Base-by-base conservation (phyloP, 1,140 invertebrate genomes). In the Anastrepha obliqua region DNA sequence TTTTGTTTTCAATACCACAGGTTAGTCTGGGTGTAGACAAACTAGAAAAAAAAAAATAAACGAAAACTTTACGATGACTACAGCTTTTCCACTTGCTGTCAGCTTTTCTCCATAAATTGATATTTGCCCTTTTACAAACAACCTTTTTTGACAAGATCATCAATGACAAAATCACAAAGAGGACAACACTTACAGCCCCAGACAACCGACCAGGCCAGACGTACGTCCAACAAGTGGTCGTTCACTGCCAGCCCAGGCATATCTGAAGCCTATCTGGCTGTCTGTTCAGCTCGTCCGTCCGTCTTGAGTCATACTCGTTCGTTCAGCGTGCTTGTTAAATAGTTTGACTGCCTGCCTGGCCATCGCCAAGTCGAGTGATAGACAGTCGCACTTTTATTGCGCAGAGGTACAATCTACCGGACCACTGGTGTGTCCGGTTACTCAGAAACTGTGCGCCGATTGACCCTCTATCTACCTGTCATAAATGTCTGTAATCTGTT, bases 401-500 rank as follows among this genome's bases (percentile, higher is more conserved):
- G 67, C 67, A 6, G 13, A 6, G n/a, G 64, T 47, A 20, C 15
- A 29, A n/a, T 51, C 42, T 11, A 42, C 6, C 74, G 42, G 55
- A 29, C 44, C 8, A 20, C 70, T 78, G 44, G 8, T 9, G 47
- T 51, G 42, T 51, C 17, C 47, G 4, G 2, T 9, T 17, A n/a
- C 6, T 3, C 70, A 51, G 9, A 8, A 9, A 62, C 0, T n/a
- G 15, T 51, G 2, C 6, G n/a, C 59, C 8, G n/a, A 29, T 62
- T 62, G 44, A 3, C 86, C 47, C 15, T 65, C 67, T 87, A 42
- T 39, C 55, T 17, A 70, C 44, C 86, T 87, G 86, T 87, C 86
- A 87, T 87, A 87, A 87, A 87, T 87, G 86, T 87, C 86, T 70
- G 86, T 87, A 87, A 87, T 87, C 86, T 87, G 86, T 87, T 87